Evolutionary conservation across 1,140 invertebrate species (phyloP).

Genomic region (Cherax quadricarinatus): DNA sequence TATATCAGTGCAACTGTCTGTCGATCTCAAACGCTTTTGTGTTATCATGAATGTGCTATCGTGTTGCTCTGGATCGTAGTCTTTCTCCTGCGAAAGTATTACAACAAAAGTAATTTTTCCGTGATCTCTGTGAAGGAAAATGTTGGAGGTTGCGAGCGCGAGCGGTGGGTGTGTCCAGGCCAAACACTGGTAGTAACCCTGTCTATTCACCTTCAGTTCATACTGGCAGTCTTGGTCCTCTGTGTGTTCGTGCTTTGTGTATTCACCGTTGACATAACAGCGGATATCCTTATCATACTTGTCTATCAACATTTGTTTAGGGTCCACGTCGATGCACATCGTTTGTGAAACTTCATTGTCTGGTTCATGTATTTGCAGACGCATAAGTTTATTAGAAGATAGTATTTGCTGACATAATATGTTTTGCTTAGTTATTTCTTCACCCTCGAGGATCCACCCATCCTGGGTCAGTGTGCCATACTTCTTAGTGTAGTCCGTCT

Average conservation of each 20-base stretch:
- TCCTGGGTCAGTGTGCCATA: constrained; percentile 26
- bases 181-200: constrained; percentile 51
- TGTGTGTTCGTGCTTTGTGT: not conserved
- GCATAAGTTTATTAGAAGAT: not conserved
- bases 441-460: constrained; percentile 31
- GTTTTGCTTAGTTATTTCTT: constrained; percentile 5
- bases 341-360: not conserved
- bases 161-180: constrained; percentile 55
- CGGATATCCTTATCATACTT: not conserved
- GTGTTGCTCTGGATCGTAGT: constrained; percentile 37
- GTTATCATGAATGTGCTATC: constrained; percentile 50
- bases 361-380: constrained; percentile 10
- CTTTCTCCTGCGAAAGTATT: not conserved
- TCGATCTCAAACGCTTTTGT: not conserved
- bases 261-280: constrained; percentile 46
- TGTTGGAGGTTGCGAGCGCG: constrained; percentile 47
- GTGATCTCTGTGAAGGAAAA: constrained; percentile 35
- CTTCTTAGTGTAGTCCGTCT: constrained; percentile 31
- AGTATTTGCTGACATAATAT: constrained; percentile 38
- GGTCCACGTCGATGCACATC: constrained; percentile 46
- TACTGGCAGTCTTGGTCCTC: constrained; percentile 27
- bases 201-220: constrained; percentile 24
- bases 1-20: not conserved
- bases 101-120: constrained; percentile 47
- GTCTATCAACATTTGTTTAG: not conserved